Evolutionary conservation across 92 coral and sea anemone species (phyloP), one percentile per base, ranked within the genome.

Genomic region (Nematostella vectensis): DNA sequence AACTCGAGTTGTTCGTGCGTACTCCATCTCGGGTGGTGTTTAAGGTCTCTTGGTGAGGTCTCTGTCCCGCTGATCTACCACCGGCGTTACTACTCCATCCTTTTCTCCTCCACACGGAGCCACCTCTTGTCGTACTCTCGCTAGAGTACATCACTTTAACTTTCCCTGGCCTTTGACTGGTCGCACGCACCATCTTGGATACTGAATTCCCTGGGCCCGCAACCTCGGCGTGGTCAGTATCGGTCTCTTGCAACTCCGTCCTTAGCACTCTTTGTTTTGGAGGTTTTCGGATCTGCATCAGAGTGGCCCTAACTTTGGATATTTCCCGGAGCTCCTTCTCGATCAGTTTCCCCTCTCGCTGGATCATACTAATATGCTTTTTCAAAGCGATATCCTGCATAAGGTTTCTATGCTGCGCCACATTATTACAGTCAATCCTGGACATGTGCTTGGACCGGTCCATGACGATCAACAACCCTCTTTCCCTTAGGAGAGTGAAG

Each of bases 321-420:
- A 89, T 89, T 45, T 89, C 91, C 12, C 75, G 71, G 16, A 89
- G 82, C 58, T 89, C 97, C 62, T 60, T 66, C 42, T 81, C 80
- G 16, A 89, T 43, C 0, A 89, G 43, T 49, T 72, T 67, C 31
- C 83, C 83, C 70, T 89, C 95, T 33, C 76, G 54, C 54, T 81
- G 80, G 27, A 80, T 76, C 44, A 77, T 76, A 16, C 54, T 58
- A 22, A 89, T 78, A 56, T 85, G 81, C 47, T 89, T 89, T 44
- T 75, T 62, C 25, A 89, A 71, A 39, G 87, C 83, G 21, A 89
- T 79, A n/a, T 86, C 81, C 67, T 80, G 85, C 97, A 77, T 81
- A 11, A 55, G 59, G 26, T 89, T 89, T 22, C 91, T 70, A 59
- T 86, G 97, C 21, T 68, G 80, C n/a, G 86, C 83, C 0, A 77